Percentiles rank a stretch among this genome's conserved stretches.
Conservation (phyloP, 1,140 invertebrate genomes). For the Papilio polyxenes region DNA sequence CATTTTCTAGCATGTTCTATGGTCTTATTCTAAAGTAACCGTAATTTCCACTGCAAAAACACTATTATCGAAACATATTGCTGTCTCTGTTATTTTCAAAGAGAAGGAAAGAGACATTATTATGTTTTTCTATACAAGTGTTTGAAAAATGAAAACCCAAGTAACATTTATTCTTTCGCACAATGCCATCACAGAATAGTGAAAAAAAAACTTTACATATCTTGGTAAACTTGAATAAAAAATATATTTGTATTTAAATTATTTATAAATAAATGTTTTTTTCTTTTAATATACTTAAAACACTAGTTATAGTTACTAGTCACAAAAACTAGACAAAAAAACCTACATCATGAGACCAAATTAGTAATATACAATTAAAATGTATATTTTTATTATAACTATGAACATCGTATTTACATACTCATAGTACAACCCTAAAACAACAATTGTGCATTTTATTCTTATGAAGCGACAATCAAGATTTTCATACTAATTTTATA, state of each 20-base stretch:
- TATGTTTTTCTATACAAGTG: not conserved
- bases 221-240: not conserved
- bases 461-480: not conserved
- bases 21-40: not conserved
- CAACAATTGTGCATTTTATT: not conserved
- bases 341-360: not conserved
- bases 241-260: not conserved
- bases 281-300: not conserved
- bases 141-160: not conserved
- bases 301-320: not conserved
- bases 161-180: not conserved
- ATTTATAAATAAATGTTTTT: not conserved
- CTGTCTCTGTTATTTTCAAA: not conserved
- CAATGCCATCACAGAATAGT: not conserved
- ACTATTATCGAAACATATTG: not conserved
- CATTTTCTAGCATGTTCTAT: conserved; percentile 4
- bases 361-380: not conserved
- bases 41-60: not conserved
- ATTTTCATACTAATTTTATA: not conserved
- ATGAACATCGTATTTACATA: not conserved
- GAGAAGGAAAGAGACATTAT: not conserved
- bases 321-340: not conserved
- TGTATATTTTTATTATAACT: not conserved
- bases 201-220: not conserved
- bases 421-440: not conserved